These are phyloP conservation scores for Zaprionus davidi DNA, from an alignment of 1,140 invertebrate species.

Conservation along the genomic window DNA sequence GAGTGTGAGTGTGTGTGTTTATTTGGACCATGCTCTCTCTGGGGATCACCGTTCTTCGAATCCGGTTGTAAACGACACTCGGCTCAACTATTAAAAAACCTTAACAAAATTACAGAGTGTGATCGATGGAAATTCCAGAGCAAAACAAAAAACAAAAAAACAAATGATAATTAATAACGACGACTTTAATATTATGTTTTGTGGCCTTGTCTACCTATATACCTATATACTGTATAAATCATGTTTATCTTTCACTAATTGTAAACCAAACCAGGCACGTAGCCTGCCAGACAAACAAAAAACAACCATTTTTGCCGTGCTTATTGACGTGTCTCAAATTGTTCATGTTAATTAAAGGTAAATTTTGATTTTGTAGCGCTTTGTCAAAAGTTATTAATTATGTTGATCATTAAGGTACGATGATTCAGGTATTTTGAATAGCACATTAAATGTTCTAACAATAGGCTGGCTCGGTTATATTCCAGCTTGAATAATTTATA, in stretches of 20 bases:
- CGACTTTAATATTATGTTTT: constrained; percentile 19
- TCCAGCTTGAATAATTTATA: neutral
- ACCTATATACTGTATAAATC: neutral
- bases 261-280: constrained; percentile 52
- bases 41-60: constrained; percentile 17
- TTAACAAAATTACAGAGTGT: constrained; percentile 14
- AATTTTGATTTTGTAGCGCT: constrained; percentile 37
- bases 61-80: constrained; percentile 29
- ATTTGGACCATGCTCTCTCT: constrained; percentile 8
- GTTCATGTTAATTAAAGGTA: constrained; percentile 46
- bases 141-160: constrained; percentile 19
- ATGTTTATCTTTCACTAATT: constrained; percentile 20
- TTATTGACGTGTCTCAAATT: constrained; percentile 36
- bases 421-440: neutral
- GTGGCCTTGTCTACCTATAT: neutral
- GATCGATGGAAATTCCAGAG: constrained; percentile 29
- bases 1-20: neutral
- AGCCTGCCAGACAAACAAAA: constrained; percentile 28
- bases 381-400: constrained; percentile 32
- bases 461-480: neutral
- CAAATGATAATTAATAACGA: constrained; percentile 13
- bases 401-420: constrained; percentile 9
- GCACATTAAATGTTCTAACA: neutral
- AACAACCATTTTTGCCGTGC: constrained; percentile 23
- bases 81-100: neutral